Conservation (phyloP, 2,888 invertebrate genomes). For the Phlogophora meticulosa region DNA sequence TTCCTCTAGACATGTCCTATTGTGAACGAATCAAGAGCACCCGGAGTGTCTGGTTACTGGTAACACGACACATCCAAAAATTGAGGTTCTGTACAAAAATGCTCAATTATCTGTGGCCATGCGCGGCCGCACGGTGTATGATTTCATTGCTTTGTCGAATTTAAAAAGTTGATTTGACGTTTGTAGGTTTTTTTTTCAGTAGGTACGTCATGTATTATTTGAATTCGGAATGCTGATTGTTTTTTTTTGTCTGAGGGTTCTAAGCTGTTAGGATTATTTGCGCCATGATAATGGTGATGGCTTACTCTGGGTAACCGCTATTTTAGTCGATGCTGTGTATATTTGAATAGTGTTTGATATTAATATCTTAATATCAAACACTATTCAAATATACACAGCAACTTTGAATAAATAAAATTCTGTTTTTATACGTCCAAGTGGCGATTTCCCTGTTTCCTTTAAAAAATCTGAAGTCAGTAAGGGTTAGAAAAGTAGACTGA, state of each 20-base stretch:
- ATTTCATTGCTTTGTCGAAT: conserved; percentile 61
- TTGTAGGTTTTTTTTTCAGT: conserved; percentile 25
- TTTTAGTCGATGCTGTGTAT: conserved; percentile 9
- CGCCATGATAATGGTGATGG: conserved; percentile 5
- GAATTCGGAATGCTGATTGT: conserved; percentile 37
- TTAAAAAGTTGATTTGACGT: conserved; percentile 59
- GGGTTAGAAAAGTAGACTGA: too few species aligned
- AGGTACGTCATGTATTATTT: conserved; percentile 23
- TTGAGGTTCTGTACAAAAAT: conserved; percentile 60
- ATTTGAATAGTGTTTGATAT: too few species aligned
- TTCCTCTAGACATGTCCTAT: conserved; percentile 72
- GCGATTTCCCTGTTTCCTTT: too few species aligned
- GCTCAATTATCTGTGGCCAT: conserved; percentile 66
- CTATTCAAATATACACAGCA: too few species aligned
- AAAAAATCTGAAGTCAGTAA: too few species aligned
- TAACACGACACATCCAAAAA: conserved; percentile 65
- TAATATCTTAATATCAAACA: too few species aligned
- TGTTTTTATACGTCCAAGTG: too few species aligned
- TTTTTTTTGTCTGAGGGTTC: conserved; percentile 20
- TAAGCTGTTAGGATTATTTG: conserved; percentile 19
- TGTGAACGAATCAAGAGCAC: conserved; percentile 73
- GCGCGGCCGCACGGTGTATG: conserved; percentile 59
- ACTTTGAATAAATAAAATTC: too few species aligned
- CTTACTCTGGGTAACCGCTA: conserved; percentile 6
- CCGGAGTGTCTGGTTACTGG: conserved; percentile 68